phyloP scores from a whole-genome alignment of 30 jellyfish, hydroid and myxozoan genomes.

The Chrysaora quinquecirrha region DNA sequence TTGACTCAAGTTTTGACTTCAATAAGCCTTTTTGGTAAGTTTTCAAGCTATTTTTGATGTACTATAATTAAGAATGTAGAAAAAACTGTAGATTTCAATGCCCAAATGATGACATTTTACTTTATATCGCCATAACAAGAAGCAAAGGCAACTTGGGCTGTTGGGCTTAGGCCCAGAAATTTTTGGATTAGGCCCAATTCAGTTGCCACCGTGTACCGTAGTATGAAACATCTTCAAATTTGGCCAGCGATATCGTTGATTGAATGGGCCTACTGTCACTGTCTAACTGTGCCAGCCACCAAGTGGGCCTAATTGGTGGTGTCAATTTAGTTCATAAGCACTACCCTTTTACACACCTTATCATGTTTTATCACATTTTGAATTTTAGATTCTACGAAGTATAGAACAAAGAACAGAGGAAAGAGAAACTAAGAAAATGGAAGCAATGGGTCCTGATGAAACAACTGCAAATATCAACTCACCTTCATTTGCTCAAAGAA shows the following conservation, averaged over 20 bases:
- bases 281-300: no score
- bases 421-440: no score
- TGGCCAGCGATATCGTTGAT: no score
- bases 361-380: no score
- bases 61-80: neutral
- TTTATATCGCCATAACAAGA: neutral
- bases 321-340: no score
- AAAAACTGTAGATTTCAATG: neutral
- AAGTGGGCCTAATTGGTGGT: no score
- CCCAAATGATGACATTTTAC: neutral
- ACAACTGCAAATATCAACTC: slow-evolving; percentile 51
- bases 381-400: no score
- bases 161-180: neutral
- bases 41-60: neutral
- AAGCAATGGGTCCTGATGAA: slow-evolving; percentile 23
- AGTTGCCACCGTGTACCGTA: no score
- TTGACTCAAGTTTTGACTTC: neutral
- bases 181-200: neutral
- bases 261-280: no score
- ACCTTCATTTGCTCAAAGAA: slow-evolving; percentile 50
- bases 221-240: no score
- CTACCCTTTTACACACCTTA: no score
- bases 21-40: neutral
- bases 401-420: no score
- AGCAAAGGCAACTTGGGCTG: neutral